Evolutionary conservation across 2,113 vertebrate genomes (phyloP), one percentile per base, ranked within the genome.

Genomic region (Leptobrachium ailaonicum): DNA sequence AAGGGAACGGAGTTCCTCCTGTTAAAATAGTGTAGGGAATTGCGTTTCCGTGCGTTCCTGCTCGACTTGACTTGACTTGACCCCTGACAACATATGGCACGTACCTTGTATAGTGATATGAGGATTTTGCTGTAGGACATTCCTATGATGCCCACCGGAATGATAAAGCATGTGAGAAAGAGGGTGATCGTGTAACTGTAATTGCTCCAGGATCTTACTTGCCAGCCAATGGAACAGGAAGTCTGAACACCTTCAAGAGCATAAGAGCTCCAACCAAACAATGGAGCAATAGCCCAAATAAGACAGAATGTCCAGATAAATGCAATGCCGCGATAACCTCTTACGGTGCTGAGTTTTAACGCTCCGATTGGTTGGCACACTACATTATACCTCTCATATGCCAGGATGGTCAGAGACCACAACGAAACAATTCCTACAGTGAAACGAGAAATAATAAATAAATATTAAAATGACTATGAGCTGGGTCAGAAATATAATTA

Each of bases 101-200:
- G 3, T 82, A 91, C 89, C 91, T 84, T 88, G 56, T 73, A 80
- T 82, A 91, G 77, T 56, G 83, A 81, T 6, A 7, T 82, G 2
- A 92, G 83, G 67, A 92, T 86, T 67, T 83, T 88, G 75, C 41
- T 71, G 77, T 90, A 92, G 84, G 87, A 94, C 82, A 89, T 89
- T 77, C 89, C 83, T 78, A 90, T 90, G 68, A 92, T 83, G 14
- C 32, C 14, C 2, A 88, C 78, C 0, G 87, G 87, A 53, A 89
- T 62, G 53, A 90, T 66, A 83, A 92, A 87, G 80, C 91, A 90
- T 60, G 88, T 41, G 20, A 89, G 43, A 4, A 90, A 92, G 84
- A 92, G 93, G 67, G 86, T 20, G 82, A 89, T 87, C 56, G 90
- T 86, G 53, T 90, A 93, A 75, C 87, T 93, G 86, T 90, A 93